phyloP scores from a whole-genome alignment of 2,113 vertebrate genomes.

The Phocoena phocoena region DNA sequence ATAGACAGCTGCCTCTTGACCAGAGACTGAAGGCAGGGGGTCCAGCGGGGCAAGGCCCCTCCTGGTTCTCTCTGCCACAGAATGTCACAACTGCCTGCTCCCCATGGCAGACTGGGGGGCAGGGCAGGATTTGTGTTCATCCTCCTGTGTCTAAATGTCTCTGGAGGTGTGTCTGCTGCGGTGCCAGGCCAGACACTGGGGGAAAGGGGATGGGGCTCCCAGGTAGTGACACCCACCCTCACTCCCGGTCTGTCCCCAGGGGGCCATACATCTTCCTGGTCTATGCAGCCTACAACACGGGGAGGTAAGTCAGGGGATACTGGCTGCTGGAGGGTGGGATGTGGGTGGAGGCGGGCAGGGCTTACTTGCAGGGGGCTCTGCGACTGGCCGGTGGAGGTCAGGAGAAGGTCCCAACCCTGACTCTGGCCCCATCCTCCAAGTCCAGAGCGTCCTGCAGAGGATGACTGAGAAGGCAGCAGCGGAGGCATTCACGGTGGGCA shows the following conservation, averaged over 20 bases:
- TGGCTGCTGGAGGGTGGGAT: neutral
- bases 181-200: neutral
- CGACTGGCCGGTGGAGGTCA: rapidly evolving
- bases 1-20: neutral
- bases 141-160: neutral
- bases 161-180: neutral
- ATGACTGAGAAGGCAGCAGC: constrained; percentile 93
- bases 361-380: neutral
- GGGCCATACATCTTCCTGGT: constrained; percentile 95
- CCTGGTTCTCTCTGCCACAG: neutral
- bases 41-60: neutral
- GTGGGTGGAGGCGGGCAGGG: neutral
- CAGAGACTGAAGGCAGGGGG: neutral
- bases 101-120: rapidly evolving
- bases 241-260: constrained; percentile 82
- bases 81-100: neutral
- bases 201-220: rapidly evolving
- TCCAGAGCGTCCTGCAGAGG: constrained; percentile 87
- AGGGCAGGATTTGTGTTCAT: neutral
- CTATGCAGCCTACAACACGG: constrained; percentile 90
- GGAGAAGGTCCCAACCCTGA: neutral
- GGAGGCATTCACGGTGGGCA: constrained; percentile 86
- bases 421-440: rapidly evolving
- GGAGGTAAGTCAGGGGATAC: constrained; percentile 85
- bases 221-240: neutral